A percentile compares a stretch with the other conserved stretches of the same genome.
These are phyloP conservation scores for Yponomeuta evonymella DNA, from an alignment of 2,888 invertebrate species.

Conservation along the genomic window DNA sequence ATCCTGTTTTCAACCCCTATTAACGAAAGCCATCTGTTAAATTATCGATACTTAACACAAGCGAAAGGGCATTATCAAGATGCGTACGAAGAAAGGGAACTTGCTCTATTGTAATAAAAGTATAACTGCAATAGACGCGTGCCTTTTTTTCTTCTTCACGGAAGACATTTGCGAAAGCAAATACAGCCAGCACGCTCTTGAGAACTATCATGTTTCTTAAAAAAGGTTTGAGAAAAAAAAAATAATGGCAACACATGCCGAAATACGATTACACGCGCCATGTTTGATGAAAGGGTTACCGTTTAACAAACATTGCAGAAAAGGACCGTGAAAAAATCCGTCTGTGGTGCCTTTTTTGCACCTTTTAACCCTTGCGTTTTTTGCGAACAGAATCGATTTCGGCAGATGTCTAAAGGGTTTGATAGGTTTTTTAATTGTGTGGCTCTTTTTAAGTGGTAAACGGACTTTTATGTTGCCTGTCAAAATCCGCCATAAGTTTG, in stretches of 20 bases:
- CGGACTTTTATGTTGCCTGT: constrained; percentile 34
- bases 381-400: constrained; percentile 68
- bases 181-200: constrained; percentile 66
- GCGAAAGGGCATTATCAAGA: not conserved
- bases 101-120: not conserved
- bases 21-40: not conserved
- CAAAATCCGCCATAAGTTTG: constrained; percentile 55
- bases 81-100: not conserved
- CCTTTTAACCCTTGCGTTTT: constrained; percentile 43
- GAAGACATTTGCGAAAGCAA: constrained; percentile 64
- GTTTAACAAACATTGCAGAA: constrained; percentile 55
- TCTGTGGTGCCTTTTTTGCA: constrained; percentile 56
- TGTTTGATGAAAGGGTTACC: constrained; percentile 72
- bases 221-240: constrained; percentile 40
- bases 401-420: constrained; percentile 75
- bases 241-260: constrained; percentile 69
- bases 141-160: constrained; percentile 53
- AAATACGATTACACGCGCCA: constrained; percentile 69
- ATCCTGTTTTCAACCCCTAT: not conserved
- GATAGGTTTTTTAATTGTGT: constrained; percentile 50
- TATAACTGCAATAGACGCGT: constrained; percentile 48
- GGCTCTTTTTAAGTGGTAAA: constrained; percentile 47
- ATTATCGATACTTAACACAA: not conserved
- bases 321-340: constrained; percentile 44
- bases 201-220: constrained; percentile 67